A percentile compares a stretch with the other conserved stretches of the same genome.
phyloP scores from a whole-genome alignment of 30 jellyfish, hydroid and myxozoan species.

The Turritopsis dohrnii region DNA sequence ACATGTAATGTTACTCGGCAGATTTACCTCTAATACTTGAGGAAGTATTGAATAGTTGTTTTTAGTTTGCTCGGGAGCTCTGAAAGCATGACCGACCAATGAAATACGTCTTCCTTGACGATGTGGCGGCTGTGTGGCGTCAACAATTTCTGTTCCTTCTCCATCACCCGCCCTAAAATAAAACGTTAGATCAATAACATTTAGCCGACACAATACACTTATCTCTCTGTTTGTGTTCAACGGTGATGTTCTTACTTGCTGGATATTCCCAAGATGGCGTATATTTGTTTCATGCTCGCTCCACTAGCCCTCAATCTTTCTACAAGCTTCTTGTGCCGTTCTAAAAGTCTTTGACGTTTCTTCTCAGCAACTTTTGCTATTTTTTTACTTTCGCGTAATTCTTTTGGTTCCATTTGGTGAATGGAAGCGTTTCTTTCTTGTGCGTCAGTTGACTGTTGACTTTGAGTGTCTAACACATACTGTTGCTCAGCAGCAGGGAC shows the following conservation, averaged over 20 bases:
- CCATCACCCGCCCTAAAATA: not conserved
- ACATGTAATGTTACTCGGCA: not conserved
- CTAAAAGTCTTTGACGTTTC: slow-evolving; percentile 24
- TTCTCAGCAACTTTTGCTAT: slow-evolving; percentile 16
- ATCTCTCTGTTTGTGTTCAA: not conserved
- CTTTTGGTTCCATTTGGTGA: not conserved
- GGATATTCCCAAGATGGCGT: slow-evolving; percentile 29
- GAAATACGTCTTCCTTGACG: slow-evolving; percentile 7
- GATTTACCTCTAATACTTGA: not conserved
- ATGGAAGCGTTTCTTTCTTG: not conserved
- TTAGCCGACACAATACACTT: not conserved
- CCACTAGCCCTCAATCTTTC: slow-evolving; percentile 32
- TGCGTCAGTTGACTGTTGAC: not conserved
- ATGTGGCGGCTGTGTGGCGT: not conserved
- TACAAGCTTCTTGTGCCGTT: slow-evolving; percentile 36
- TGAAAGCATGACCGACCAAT: slow-evolving; percentile 3
- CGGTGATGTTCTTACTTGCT: not conserved
- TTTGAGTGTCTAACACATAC: not conserved
- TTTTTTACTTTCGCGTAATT: not conserved
- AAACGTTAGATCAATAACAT: not conserved
- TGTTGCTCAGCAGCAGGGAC: not conserved
- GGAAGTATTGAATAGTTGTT: not conserved
- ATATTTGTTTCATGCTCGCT: slow-evolving; percentile 26
- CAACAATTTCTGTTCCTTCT: not conserved
- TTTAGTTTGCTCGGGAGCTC: not conserved